Conservation (phyloP, 2,113 vertebrate genomes). For the western clawed frog (Xenopus tropicalis) region UCB_Xtro_10.0 CM004452.2:30999001-30999500, state of each 20-base stretch:
- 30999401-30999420: background rate
- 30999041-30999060: too few species aligned
- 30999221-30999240: constrained; percentile 10
- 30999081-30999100: background rate
- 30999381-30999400: background rate
- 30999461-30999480: too few species aligned
- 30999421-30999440: background rate
- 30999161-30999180: constrained; percentile 17
- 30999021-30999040: too few species aligned
- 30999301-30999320: constrained; percentile 3
- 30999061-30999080: too few species aligned
- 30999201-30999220: constrained; percentile 12
- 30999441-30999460: too few species aligned
- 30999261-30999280: constrained; percentile 5
- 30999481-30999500: too few species aligned
- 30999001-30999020: too few species aligned
- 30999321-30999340: background rate
- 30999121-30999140: background rate
- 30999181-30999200: constrained; percentile 23
- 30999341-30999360: background rate
- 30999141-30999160: constrained; percentile 12
- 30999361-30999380: constrained; percentile 4
- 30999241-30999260: background rate
- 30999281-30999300: background rate
- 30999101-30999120: background rate